Percentiles rank a stretch among this genome's conserved stretches.
phyloP scores from a whole-genome alignment of 1,140 invertebrate genomes.

The Apis cerana region DNA sequence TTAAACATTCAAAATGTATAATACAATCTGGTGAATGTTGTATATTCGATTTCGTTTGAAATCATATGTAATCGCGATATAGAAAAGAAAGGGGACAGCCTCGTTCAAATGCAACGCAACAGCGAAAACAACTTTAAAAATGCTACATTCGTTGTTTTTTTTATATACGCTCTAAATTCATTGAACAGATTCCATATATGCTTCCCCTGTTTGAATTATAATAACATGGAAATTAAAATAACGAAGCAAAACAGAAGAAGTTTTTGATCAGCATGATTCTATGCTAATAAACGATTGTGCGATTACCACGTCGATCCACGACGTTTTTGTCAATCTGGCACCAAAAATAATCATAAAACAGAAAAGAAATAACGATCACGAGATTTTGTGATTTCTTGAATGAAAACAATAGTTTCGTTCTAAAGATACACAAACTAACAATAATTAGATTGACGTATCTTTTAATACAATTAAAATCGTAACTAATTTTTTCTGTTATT shows the following conservation, averaged over 20 bases:
- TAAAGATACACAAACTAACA: background rate
- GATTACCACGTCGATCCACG: constrained; percentile 37
- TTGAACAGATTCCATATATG: background rate
- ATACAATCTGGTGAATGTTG: constrained; percentile 23
- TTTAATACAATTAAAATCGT: constrained; percentile 1
- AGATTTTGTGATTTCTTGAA: background rate
- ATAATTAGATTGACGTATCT: background rate
- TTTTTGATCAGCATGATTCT: background rate
- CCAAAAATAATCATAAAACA: background rate
- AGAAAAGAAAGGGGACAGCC: background rate
- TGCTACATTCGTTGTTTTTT: background rate
- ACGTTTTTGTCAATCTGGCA: constrained; percentile 2
- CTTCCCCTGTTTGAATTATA: background rate
- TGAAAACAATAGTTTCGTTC: background rate
- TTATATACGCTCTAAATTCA: background rate
- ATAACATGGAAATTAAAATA: background rate
- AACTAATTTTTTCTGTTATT: background rate
- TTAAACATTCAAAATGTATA: background rate
- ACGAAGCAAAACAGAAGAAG: background rate
- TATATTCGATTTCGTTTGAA: background rate
- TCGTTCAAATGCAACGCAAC: constrained; percentile 21
- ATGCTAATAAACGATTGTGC: background rate
- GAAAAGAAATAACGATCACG: background rate
- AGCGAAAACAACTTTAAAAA: background rate
- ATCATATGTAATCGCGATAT: background rate